phyloP scores from a whole-genome alignment of 35 echinoderm and acorn worm genomes.

The Ophiothrix spiculata region DNA sequence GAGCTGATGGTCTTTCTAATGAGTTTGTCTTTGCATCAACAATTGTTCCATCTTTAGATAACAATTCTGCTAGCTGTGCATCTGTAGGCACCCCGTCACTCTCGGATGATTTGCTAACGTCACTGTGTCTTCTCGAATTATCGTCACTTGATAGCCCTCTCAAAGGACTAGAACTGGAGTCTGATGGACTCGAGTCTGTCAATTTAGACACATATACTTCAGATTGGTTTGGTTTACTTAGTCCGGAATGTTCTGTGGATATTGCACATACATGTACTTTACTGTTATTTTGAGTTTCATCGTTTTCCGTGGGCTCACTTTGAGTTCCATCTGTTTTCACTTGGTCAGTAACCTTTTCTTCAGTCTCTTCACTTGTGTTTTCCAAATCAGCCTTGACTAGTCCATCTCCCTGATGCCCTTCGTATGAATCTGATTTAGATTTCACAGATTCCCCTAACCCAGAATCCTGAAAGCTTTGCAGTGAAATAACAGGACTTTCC shows the following conservation, averaged over 20 bases:
- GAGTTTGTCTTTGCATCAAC: neutral
- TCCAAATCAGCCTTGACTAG: no score
- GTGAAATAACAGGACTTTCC: conserved; percentile 36
- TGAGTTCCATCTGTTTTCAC: no score
- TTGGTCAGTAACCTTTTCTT: no score
- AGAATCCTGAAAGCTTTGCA: conserved; percentile 58
- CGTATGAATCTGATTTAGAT: no score
- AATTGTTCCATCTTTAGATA: neutral
- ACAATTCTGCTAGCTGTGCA: conserved; percentile 50
- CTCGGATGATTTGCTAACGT: conserved; percentile 54
- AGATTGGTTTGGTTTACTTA: neutral
- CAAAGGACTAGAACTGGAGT: neutral
- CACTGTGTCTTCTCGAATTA: conserved; percentile 25
- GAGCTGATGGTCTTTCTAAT: conserved; percentile 35
- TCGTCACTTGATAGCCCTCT: neutral
- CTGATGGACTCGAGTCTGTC: neutral
- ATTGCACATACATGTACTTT: neutral
- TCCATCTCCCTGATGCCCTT: no score
- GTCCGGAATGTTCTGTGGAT: neutral
- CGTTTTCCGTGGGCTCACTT: no score
- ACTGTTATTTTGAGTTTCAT: no score
- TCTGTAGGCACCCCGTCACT: conserved; percentile 81
- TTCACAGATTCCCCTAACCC: conserved; percentile 43
- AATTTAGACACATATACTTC: no score
- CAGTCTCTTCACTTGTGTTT: no score